Evolutionary conservation across 1,140 invertebrate genomes (phyloP).

Genomic region (silkworm (Bombyx mori)): ASM3026992v2 NC_085118.1:10803501-10804000

Average conservation of each 20-base stretch:
- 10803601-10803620: slow-evolving; percentile 72
- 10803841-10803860: slow-evolving; percentile 57
- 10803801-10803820: slow-evolving; percentile 70
- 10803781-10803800: slow-evolving; percentile 58
- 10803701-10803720: slow-evolving; percentile 36
- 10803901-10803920: slow-evolving; percentile 64
- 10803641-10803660: slow-evolving; percentile 61
- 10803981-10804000: slow-evolving; percentile 69
- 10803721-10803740: slow-evolving; percentile 41
- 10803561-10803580: slow-evolving; percentile 68
- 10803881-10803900: slow-evolving; percentile 69
- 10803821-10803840: slow-evolving; percentile 51
- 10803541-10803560: slow-evolving; percentile 28
- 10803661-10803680: slow-evolving; percentile 41
- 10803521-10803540: slow-evolving; percentile 15
- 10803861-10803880: slow-evolving; percentile 28
- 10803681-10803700: slow-evolving; percentile 19
- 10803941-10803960: slow-evolving; percentile 51
- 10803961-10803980: slow-evolving; percentile 67
- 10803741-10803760: slow-evolving; percentile 27
- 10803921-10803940: slow-evolving; percentile 61
- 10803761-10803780: slow-evolving; percentile 37
- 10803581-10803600: slow-evolving; percentile 69
- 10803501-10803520: no score
- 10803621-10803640: slow-evolving; percentile 71